These are phyloP conservation scores for Amitus sp. DNA, from an alignment of 2,888 invertebrate genomes.

Conservation along the genomic window DNA sequence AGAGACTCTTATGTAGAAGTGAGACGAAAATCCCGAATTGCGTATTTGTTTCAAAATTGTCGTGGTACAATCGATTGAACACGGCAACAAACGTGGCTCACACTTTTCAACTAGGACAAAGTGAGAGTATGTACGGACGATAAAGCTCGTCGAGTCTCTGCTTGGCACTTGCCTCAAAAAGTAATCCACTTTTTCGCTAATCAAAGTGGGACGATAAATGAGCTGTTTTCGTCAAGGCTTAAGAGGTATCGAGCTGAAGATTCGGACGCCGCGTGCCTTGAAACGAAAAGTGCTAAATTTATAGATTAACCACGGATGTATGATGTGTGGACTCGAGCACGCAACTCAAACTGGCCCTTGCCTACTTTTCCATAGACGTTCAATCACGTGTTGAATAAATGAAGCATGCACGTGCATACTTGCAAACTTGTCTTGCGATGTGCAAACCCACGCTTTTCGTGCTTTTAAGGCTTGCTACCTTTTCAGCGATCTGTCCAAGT, in stretches of 20 bases:
- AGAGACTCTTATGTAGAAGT: no score
- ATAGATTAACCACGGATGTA: slow-evolving; percentile 25
- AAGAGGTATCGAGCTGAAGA: no score
- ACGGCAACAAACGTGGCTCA: slow-evolving; percentile 28
- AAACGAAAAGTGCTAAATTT: slow-evolving; percentile 24
- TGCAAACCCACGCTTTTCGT: slow-evolving; percentile 1
- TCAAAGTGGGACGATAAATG: no score
- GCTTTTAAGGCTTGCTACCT: slow-evolving; percentile 34
- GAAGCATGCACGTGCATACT: slow-evolving; percentile 55
- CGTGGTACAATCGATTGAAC: slow-evolving; percentile 21
- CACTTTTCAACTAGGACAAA: slow-evolving; percentile 30
- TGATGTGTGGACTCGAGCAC: slow-evolving; percentile 33
- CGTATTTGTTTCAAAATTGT: slow-evolving; percentile 1
- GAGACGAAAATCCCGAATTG: slow-evolving; percentile 5
- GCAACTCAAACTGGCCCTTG: slow-evolving; percentile 37
- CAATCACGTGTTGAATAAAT: slow-evolving; percentile 38
- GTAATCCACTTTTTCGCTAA: neutral
- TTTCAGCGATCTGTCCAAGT: slow-evolving; percentile 75
- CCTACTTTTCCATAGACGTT: slow-evolving; percentile 41
- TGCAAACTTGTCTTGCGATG: slow-evolving; percentile 43
- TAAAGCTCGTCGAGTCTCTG: slow-evolving; percentile 29
- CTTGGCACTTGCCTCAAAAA: slow-evolving; percentile 15
- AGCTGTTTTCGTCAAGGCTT: no score
- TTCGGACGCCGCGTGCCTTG: no score
- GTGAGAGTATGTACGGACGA: slow-evolving; percentile 37